These are phyloP conservation scores for Pterostichus niger DNA, from an alignment of 2,888 invertebrate genomes.

Conservation along the genomic window DNA sequence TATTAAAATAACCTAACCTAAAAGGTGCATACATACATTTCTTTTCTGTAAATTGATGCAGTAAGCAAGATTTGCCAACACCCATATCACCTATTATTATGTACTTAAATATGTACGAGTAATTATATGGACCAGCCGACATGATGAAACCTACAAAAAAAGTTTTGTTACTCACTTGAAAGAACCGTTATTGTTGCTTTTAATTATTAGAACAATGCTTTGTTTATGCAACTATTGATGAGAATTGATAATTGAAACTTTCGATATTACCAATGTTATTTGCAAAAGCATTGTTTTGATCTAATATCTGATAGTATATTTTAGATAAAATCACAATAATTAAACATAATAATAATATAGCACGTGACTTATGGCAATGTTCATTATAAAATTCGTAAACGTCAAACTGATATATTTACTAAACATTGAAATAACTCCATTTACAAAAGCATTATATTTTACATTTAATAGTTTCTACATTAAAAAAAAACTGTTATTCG, in stretches of 20 bases:
- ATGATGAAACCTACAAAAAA: slow-evolving; percentile 79
- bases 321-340: background rate
- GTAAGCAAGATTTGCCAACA: slow-evolving; percentile 98
- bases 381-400: slow-evolving; percentile 33
- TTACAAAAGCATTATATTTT: slow-evolving; percentile 16
- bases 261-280: background rate
- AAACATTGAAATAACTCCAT: slow-evolving; percentile 49
- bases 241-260: background rate
- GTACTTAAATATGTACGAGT: slow-evolving; percentile 99
- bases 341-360: slow-evolving; percentile 55
- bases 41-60: slow-evolving; percentile 99
- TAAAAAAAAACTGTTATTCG: slow-evolving; percentile 1
- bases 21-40: slow-evolving; percentile 90
- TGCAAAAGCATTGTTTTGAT: no score
- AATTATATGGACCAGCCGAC: slow-evolving; percentile 98
- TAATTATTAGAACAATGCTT: slow-evolving; percentile 39
- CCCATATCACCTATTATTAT: slow-evolving; percentile 99
- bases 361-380: slow-evolving; percentile 53
- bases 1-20: slow-evolving; percentile 49
- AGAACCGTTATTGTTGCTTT: slow-evolving; percentile 14
- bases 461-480: slow-evolving; percentile 13
- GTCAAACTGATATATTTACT: slow-evolving; percentile 56
- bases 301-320: background rate
- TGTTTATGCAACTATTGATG: slow-evolving; percentile 34
- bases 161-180: slow-evolving; percentile 17